A percentile compares a stretch with the other conserved stretches of the same genome.
Conservation (phyloP, 2,888 invertebrate species). For the Laspeyria flexula region DNA sequence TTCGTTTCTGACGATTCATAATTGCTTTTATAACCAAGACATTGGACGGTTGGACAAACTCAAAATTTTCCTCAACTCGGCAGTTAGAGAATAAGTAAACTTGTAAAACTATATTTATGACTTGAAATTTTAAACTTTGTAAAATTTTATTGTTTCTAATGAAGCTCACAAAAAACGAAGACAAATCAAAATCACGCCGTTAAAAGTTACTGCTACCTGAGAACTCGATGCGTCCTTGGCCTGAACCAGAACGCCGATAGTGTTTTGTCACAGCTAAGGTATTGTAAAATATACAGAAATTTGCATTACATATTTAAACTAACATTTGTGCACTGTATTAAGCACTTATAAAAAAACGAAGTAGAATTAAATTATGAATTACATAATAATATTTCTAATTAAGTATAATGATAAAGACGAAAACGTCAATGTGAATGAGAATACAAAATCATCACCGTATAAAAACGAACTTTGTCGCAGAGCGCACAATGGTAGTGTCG, state of each 20-base stretch:
- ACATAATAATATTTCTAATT: too few relatives aligned
- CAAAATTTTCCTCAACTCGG: too few relatives aligned
- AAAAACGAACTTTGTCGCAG: neutral
- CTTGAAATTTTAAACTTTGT: too few relatives aligned
- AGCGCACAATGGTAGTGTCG: neutral
- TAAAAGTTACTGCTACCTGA: constrained; percentile 38
- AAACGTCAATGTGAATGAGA: neutral
- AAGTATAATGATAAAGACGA: too few relatives aligned
- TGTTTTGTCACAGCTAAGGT: constrained; percentile 32
- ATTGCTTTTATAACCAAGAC: constrained; percentile 9
- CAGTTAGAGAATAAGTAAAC: too few relatives aligned
- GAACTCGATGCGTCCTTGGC: constrained; percentile 35
- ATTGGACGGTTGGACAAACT: too few relatives aligned
- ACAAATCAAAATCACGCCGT: constrained; percentile 27
- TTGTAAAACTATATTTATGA: too few relatives aligned
- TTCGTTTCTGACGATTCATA: constrained; percentile 29
- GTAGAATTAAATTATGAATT: too few relatives aligned
- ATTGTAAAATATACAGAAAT: constrained; percentile 1
- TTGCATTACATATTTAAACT: neutral
- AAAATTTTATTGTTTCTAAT: too few relatives aligned
- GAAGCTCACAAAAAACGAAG: constrained; percentile 15
- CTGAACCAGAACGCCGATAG: constrained; percentile 17
- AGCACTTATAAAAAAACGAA: too few relatives aligned
- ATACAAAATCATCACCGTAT: neutral
- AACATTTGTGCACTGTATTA: too few relatives aligned